Conservation (phyloP, 2,888 invertebrate species). For the Tipula helvola region DNA sequence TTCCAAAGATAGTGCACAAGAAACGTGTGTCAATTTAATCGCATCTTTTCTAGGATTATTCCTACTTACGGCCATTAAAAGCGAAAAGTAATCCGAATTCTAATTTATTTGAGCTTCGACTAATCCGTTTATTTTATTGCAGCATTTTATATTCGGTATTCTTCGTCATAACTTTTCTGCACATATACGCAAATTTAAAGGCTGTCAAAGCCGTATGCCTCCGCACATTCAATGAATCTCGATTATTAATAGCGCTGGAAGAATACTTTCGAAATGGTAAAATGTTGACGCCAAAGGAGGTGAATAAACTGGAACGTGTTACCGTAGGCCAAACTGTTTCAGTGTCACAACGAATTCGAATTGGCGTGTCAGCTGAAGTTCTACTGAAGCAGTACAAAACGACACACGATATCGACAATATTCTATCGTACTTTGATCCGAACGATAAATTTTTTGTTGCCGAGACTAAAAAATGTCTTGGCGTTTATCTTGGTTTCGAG, state of each 20-base stretch:
- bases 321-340: slow-evolving; percentile 42
- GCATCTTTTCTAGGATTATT: slow-evolving; percentile 70
- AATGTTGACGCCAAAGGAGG: slow-evolving; percentile 47
- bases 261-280: slow-evolving; percentile 49
- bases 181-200: slow-evolving; percentile 76
- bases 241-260: slow-evolving; percentile 57
- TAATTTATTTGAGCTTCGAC: background rate
- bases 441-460: slow-evolving; percentile 35
- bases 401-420: slow-evolving; percentile 31
- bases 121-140: slow-evolving; percentile 22
- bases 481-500: slow-evolving; percentile 35
- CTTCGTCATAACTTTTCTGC: slow-evolving; percentile 56
- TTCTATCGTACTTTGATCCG: slow-evolving; percentile 35
- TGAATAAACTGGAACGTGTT: slow-evolving; percentile 62
- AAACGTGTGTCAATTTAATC: slow-evolving; percentile 84
- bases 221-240: slow-evolving; percentile 66
- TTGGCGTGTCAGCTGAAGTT: slow-evolving; percentile 32
- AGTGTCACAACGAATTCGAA: slow-evolving; percentile 29
- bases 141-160: slow-evolving; percentile 67
- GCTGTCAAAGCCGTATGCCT: slow-evolving; percentile 74
- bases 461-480: slow-evolving; percentile 30
- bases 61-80: slow-evolving; percentile 53
- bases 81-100: slow-evolving; percentile 32
- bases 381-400: slow-evolving; percentile 32
- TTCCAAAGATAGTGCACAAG: slow-evolving; percentile 94